Percentiles rank a stretch among this genome's conserved stretches.
phyloP scores from a whole-genome alignment of 2,113 vertebrate genomes.

The Baryphthengus martii region DNA sequence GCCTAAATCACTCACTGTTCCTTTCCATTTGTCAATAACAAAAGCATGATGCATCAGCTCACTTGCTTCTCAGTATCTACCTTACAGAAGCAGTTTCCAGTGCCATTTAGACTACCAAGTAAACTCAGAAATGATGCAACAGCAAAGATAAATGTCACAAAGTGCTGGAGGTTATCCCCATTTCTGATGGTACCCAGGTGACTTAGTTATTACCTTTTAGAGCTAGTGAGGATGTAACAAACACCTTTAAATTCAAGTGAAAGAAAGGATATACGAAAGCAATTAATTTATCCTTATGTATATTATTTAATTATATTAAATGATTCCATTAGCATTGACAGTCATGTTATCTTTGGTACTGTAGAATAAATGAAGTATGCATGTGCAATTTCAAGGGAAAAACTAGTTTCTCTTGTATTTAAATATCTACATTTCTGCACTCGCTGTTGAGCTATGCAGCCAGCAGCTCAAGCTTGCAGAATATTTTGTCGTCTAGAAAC shows the following conservation, averaged over 20 bases:
- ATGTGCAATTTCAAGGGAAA: background rate
- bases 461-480: background rate
- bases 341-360: background rate
- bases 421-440: background rate
- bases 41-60: background rate
- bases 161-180: background rate
- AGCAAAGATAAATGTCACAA: background rate
- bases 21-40: background rate
- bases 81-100: background rate
- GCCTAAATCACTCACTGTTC: background rate
- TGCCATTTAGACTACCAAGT: background rate
- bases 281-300: background rate
- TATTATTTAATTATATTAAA: background rate
- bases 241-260: background rate
- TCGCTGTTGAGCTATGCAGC: background rate
- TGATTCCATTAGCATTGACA: background rate
- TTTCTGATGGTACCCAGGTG: background rate
- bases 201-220: background rate
- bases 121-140: background rate
- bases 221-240: background rate
- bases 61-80: background rate
- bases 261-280: background rate
- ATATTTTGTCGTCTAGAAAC: background rate
- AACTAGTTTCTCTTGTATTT: background rate
- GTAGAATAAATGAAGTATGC: background rate